A percentile compares a stretch with the other conserved stretches of the same genome.
These are phyloP conservation scores for Mesoligia furuncula DNA, from an alignment of 2,888 invertebrate genomes.

Conservation along the genomic window DNA sequence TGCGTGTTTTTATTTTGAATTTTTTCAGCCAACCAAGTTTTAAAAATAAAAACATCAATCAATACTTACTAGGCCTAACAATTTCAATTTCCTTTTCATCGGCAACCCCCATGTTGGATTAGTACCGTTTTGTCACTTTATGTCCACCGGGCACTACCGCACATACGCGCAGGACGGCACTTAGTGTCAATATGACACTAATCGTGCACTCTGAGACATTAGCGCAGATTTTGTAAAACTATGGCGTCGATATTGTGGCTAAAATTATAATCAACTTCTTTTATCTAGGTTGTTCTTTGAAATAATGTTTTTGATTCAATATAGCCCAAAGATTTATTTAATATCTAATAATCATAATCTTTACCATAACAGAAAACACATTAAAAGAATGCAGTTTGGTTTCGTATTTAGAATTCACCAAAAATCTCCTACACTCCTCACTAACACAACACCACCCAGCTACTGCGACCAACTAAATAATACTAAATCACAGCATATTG, in stretches of 20 bases:
- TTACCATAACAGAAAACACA: not conserved
- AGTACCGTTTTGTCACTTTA: conserved; percentile 32
- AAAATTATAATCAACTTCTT: not conserved
- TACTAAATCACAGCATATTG: not conserved
- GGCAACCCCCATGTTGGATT: conserved; percentile 63
- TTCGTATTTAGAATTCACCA: not conserved
- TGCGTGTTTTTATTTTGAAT: not conserved
- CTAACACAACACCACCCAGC: not conserved
- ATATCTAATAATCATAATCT: not conserved
- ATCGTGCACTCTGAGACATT: conserved; percentile 38
- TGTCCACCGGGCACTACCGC: conserved; percentile 29
- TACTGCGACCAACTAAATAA: conserved; percentile 4
- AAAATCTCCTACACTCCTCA: not conserved
- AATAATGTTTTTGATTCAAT: not conserved
- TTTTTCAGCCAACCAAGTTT: not conserved
- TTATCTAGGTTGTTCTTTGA: not conserved
- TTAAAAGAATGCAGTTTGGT: not conserved
- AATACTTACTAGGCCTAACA: conserved; percentile 73
- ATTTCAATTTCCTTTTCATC: conserved; percentile 64
- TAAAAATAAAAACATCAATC: not conserved
- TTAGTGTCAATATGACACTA: conserved; percentile 58
- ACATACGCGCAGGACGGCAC: conserved; percentile 48
- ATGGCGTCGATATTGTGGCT: conserved; percentile 33
- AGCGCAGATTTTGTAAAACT: conserved; percentile 27
- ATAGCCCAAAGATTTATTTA: not conserved